These are phyloP conservation scores for Nilaparvata lugens DNA, from an alignment of 1,140 invertebrate genomes.

Conservation along the genomic window DNA sequence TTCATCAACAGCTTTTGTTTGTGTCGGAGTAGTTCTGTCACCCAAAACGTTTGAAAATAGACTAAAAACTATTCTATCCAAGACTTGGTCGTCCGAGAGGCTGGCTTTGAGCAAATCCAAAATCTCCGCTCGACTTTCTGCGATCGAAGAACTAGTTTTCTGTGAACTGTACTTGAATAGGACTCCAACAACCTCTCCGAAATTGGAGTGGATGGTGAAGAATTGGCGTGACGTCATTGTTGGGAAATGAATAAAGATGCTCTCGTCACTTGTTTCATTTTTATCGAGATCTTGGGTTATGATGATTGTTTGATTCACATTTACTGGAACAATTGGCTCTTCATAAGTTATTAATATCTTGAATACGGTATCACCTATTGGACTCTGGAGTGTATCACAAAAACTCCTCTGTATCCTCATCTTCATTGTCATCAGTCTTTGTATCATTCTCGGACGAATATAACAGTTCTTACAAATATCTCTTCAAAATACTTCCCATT, in stretches of 20 bases:
- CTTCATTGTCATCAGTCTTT: slow-evolving; percentile 7
- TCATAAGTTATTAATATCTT: no score
- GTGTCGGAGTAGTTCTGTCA: not conserved
- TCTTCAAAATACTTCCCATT: not conserved
- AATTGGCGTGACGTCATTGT: not conserved
- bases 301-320: no score
- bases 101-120: slow-evolving; percentile 23
- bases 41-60: slow-evolving; percentile 22
- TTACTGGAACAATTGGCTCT: no score
- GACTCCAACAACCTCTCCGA: not conserved
- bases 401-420: slow-evolving; percentile 9
- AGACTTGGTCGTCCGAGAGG: slow-evolving; percentile 22
- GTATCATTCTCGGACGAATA: slow-evolving; percentile 5
- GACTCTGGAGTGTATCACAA: not conserved
- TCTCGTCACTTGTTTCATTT: no score
- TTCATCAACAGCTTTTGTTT: not conserved
- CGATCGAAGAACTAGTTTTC: slow-evolving; percentile 14
- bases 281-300: no score
- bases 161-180: not conserved
- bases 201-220: slow-evolving; percentile 2
- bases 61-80: slow-evolving; percentile 22
- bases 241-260: no score
- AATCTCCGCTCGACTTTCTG: slow-evolving; percentile 19
- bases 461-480: not conserved
- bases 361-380: not conserved